These are phyloP conservation scores for Pantherophis guttatus DNA, from an alignment of 2,113 vertebrate species.

Conservation along the genomic window DNA sequence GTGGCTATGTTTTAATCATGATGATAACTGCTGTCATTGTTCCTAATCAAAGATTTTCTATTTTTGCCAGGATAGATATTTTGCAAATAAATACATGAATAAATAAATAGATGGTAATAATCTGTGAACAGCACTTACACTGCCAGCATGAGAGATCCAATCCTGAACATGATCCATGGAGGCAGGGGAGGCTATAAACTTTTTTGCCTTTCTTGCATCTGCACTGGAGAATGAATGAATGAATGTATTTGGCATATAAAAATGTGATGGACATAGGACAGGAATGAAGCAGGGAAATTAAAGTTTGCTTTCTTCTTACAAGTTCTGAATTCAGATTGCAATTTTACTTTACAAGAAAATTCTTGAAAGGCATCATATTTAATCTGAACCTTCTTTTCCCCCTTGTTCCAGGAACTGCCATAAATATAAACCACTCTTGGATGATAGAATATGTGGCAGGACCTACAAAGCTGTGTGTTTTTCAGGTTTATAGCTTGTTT, in stretches of 20 bases:
- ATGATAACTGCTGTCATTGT: background rate
- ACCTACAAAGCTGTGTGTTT: background rate
- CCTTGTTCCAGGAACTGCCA: background rate
- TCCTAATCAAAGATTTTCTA: background rate
- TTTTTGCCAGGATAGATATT: background rate
- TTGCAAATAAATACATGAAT: background rate
- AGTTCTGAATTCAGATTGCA: background rate
- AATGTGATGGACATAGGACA: background rate
- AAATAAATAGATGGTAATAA: background rate
- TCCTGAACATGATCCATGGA: background rate
- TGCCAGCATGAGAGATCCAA: background rate
- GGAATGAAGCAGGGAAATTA: background rate
- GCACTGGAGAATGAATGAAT: background rate
- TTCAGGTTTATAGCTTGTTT: background rate
- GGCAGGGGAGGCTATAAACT: background rate
- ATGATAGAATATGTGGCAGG: background rate
- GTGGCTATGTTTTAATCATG: background rate
- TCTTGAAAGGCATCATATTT: background rate
- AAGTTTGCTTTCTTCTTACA: background rate
- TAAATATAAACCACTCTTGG: background rate
- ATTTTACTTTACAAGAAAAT: background rate
- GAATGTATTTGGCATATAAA: background rate
- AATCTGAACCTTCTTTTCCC: background rate
- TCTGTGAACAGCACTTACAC: background rate
- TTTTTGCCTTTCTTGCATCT: background rate